phyloP scores from a whole-genome alignment of 2,888 invertebrate species.

The Pecten maximus region DNA sequence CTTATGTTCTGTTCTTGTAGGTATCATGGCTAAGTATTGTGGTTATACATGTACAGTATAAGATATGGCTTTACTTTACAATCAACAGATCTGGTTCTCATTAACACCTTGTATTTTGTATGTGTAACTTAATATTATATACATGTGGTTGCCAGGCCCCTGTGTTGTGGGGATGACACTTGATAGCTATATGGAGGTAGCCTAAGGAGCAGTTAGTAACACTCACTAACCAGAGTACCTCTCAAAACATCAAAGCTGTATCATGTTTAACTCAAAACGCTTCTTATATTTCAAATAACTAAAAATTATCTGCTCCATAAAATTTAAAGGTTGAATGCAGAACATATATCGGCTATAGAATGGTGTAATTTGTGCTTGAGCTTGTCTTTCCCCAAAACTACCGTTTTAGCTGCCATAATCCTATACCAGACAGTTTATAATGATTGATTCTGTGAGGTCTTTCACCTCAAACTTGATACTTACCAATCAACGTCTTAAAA shows the following conservation, averaged over 20 bases:
- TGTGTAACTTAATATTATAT: neutral
- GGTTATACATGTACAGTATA: no score
- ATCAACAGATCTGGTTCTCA: no score
- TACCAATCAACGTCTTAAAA: neutral
- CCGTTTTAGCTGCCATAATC: neutral
- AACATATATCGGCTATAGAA: neutral
- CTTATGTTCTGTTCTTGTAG: no score
- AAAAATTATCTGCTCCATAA: slow-evolving; percentile 26
- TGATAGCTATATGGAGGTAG: neutral
- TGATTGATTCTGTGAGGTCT: slow-evolving; percentile 15
- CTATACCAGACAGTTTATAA: neutral
- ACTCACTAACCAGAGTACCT: neutral
- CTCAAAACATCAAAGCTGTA: slow-evolving; percentile 24
- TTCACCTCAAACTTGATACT: neutral
- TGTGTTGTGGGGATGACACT: neutral
- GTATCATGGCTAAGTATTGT: no score
- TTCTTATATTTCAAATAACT: slow-evolving; percentile 29
- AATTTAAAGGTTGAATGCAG: slow-evolving; percentile 30
- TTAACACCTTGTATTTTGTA: no score
- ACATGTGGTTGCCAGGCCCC: neutral
- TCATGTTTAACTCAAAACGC: neutral
- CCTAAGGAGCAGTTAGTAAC: neutral
- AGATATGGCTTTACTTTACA: no score
- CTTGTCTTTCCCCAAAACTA: neutral
- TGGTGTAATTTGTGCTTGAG: neutral